phyloP scores from a whole-genome alignment of 2,113 vertebrate species.

The Bos indicus region DNA sequence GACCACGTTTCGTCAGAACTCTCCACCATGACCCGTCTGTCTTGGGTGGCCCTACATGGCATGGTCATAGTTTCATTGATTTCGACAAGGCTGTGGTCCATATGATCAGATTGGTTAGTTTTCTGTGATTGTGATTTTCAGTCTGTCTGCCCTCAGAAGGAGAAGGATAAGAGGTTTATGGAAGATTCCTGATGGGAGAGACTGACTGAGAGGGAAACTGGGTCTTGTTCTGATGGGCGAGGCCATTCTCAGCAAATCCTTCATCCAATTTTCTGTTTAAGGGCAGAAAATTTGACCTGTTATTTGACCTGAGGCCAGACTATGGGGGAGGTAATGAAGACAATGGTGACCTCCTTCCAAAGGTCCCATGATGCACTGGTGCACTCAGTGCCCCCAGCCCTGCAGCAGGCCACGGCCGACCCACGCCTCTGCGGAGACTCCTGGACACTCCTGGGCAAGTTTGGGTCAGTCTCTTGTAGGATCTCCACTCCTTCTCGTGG shows the following conservation, averaged over 20 bases:
- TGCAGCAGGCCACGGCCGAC: rapidly evolving
- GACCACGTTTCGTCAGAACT: not conserved
- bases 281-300: not conserved
- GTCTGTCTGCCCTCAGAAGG: not conserved
- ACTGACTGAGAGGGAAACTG: not conserved
- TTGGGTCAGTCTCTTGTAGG: not conserved
- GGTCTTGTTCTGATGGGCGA: not conserved
- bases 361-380: not conserved
- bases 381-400: rapidly evolving
- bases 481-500: not conserved
- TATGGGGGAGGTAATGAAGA: not conserved
- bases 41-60: not conserved
- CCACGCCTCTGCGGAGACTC: not conserved
- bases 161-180: not conserved
- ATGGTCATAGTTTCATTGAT: not conserved
- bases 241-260: not conserved
- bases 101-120: not conserved
- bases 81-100: not conserved
- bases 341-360: not conserved
- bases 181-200: not conserved
- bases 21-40: not conserved
- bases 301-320: not conserved
- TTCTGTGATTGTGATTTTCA: not conserved
- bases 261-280: not conserved
- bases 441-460: not conserved